phyloP scores from a whole-genome alignment of 2,113 vertebrate genomes.

The Epinephelus fuscoguttatus region DNA sequence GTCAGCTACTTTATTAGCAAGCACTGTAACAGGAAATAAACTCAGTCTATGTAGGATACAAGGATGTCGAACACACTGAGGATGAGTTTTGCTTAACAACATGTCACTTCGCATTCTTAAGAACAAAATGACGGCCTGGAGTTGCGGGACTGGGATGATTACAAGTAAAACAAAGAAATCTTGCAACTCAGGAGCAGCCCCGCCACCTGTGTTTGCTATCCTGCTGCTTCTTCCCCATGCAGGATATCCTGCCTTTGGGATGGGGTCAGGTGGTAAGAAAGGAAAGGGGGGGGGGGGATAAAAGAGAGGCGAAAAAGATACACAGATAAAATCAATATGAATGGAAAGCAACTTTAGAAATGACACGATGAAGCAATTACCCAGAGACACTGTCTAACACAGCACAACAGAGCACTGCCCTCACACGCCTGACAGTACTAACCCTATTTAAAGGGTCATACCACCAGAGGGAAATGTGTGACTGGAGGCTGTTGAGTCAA shows the following conservation, averaged over 20 bases:
- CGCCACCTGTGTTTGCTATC: conserved; percentile 62
- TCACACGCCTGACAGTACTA: conserved; percentile 35
- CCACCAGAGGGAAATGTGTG: conserved; percentile 74
- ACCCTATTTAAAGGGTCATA: conserved; percentile 69
- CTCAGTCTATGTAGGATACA: conserved; percentile 34
- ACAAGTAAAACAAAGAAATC: conserved; percentile 26
- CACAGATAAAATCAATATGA: conserved; percentile 30
- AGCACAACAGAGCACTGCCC: conserved; percentile 33
- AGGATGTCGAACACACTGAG: conserved; percentile 23
- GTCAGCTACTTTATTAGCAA: conserved; percentile 45
- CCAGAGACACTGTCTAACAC: conserved; percentile 46
- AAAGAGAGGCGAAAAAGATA: neutral
- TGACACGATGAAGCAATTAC: conserved; percentile 53
- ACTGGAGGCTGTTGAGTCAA: conserved; percentile 74
- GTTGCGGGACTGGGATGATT: conserved; percentile 3
- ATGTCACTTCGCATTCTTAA: conserved; percentile 46
- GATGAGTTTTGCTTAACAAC: conserved; percentile 27
- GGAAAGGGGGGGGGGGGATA: neutral
- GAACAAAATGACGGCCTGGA: conserved; percentile 21
- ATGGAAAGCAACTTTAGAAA: conserved; percentile 46
- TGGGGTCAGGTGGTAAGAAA: neutral
- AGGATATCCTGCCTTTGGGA: conserved; percentile 76
- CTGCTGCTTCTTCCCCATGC: conserved; percentile 34
- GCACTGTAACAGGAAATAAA: conserved; percentile 58
- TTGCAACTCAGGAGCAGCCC: conserved; percentile 21